Evolutionary conservation across 2,113 vertebrate species (phyloP), one percentile per base, ranked within the genome.

Genomic region (Oryzias curvinotus): DNA sequence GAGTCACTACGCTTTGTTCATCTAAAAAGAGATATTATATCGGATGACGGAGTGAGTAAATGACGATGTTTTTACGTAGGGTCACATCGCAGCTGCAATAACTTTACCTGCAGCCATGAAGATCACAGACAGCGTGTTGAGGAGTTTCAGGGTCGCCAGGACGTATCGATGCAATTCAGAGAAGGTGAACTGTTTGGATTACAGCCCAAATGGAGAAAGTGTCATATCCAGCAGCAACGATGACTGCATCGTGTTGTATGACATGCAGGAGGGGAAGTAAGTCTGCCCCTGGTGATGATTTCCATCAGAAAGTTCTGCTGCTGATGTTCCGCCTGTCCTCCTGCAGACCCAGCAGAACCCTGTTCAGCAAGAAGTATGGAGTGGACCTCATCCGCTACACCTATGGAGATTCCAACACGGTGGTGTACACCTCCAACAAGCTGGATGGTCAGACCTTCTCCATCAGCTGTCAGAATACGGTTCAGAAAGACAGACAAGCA

Each of bases 301-400:
- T 44, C 2, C 10, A 44, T 26, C 2, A 51, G 23, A 16, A 47
- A 21, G 21, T 50, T 21, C 18, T 46, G 12, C 3, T 4, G 17
- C 14, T 23, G 10, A 26, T 6, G 21, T 51, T 26, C 25, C 3
- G 2, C 18, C 6, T 64, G 23, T 57, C 4, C 17, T 57, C 36
- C 61, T 26, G 68, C 83, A 99, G 98, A 84, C 95, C 95, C 42
- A 93, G 93, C 84, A 91, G 94, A 77, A 98, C 95, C 0, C 77
- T 99, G 47, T 98, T 94, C 92, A 99, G 98, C 89, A 98, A 98
- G 92, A 99, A 99, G 88, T 99, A 99, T 36, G 98, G 98, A 45
- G 98, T 96, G 65, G 98, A 99, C 79, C 95, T 99, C 58, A 99
- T 99, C 91, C 93, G 96, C 73, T 99, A 96, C 77, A 96, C 97